Percentiles rank a stretch among this genome's conserved stretches.
Conservation (phyloP, 1,140 invertebrate species). For the Grapholita molesta region DNA sequence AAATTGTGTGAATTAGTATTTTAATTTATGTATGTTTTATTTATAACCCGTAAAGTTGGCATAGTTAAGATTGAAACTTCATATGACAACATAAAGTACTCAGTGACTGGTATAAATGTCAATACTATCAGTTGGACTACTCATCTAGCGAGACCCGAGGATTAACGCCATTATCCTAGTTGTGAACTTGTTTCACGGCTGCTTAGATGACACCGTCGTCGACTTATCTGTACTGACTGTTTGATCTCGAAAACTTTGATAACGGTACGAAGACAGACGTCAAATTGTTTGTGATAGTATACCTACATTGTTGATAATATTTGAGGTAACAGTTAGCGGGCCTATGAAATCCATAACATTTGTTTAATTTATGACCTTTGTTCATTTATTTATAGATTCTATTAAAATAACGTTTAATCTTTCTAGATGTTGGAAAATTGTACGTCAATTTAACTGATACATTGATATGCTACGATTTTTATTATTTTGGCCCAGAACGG, state of each 20-base stretch:
- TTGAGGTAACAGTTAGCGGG: background rate
- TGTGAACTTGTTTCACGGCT: slow-evolving; percentile 36
- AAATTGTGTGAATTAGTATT: no score
- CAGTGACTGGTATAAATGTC: no score
- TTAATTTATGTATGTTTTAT: no score
- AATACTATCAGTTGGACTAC: background rate
- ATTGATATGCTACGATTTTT: no score
- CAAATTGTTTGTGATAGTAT: slow-evolving; percentile 5
- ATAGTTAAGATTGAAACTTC: background rate
- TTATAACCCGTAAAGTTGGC: slow-evolving; percentile 15
- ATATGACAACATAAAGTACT: background rate
- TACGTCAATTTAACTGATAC: no score
- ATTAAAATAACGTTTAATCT: no score
- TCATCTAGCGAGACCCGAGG: slow-evolving; percentile 37
- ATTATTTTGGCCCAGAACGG: no score
- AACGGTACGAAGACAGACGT: slow-evolving; percentile 3
- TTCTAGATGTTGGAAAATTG: no score
- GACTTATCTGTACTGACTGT: slow-evolving; percentile 32
- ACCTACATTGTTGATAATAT: background rate
- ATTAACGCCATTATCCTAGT: slow-evolving; percentile 48
- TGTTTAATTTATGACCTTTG: background rate
- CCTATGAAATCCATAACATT: no score
- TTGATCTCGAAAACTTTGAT: slow-evolving; percentile 4
- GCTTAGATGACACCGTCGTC: slow-evolving; percentile 31
- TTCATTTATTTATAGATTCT: no score